These are phyloP conservation scores for Eonycteris spelaea DNA, from an alignment of 2,113 vertebrate genomes.

Conservation along the genomic window DNA sequence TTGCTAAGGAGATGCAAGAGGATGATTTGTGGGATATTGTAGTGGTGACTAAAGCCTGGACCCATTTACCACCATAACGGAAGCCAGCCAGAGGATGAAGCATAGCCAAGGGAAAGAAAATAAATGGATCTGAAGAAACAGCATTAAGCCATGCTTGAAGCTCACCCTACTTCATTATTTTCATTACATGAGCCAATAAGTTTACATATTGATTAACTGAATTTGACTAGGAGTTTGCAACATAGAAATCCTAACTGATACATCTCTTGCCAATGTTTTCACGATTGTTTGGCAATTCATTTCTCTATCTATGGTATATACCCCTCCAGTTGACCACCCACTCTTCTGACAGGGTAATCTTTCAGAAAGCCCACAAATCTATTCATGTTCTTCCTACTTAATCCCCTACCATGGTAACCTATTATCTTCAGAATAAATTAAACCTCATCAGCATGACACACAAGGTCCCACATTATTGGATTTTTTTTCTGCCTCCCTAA, in stretches of 20 bases:
- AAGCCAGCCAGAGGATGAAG: not conserved
- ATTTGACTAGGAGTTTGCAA: not conserved
- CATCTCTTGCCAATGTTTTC: not conserved
- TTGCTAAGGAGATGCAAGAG: not conserved
- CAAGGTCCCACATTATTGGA: not conserved
- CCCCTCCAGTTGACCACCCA: not conserved
- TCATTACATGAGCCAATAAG: not conserved
- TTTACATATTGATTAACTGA: conserved; percentile 17
- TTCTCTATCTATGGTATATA: not conserved
- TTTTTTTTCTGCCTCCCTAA: not conserved
- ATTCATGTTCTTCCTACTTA: not conserved
- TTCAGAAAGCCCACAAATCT: not conserved
- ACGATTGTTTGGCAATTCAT: not conserved
- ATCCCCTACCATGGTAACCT: not conserved
- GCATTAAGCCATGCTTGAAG: not conserved
- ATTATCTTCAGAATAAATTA: conserved; percentile 38
- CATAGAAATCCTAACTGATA: not conserved
- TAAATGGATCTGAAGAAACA: not conserved
- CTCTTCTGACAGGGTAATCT: not conserved
- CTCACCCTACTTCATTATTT: not conserved
- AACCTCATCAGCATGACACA: not conserved
- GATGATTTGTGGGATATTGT: not conserved
- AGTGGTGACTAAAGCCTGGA: not conserved
- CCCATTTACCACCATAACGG: not conserved
- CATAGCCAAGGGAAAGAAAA: not conserved